Conservation (phyloP, 1,140 invertebrate species). For the Conus betulinus region DNA sequence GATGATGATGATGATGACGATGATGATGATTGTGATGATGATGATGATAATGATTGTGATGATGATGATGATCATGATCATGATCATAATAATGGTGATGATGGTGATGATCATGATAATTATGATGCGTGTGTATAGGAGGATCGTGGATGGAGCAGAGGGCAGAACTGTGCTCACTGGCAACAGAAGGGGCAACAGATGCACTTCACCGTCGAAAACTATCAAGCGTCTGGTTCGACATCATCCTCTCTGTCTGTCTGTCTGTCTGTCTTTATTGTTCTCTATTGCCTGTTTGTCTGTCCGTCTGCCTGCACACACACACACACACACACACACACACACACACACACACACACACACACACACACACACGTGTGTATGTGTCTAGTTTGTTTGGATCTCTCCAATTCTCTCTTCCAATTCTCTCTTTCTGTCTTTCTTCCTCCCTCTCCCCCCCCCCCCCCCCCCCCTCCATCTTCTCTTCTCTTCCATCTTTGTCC, state of each 20-base stretch:
- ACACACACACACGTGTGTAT: too few species aligned
- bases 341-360: too few species aligned
- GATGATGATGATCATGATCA: too few species aligned
- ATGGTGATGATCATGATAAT: too few species aligned
- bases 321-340: too few species aligned
- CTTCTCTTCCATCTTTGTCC: too few species aligned
- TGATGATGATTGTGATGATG: too few species aligned
- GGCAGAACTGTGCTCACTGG: conserved; percentile 61
- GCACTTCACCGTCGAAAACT: conserved; percentile 54
- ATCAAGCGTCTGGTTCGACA: conserved; percentile 55
- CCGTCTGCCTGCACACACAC: background rate
- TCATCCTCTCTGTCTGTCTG: background rate
- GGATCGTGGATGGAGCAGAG: conserved; percentile 54
- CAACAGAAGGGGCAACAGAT: conserved; percentile 51
- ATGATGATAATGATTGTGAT: too few species aligned
- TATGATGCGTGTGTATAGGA: conserved; percentile 34
- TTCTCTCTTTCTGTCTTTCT: background rate
- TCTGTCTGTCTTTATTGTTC: background rate
- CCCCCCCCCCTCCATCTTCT: too few species aligned
- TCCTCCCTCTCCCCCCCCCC: background rate
- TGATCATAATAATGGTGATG: too few species aligned
- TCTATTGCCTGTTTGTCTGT: background rate
- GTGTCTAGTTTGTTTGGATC: background rate
- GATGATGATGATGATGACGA: too few species aligned
- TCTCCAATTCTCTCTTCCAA: background rate